Evolutionary conservation across 2,888 invertebrate species (phyloP).

Genomic region (Anarsia innoxiella): DNA sequence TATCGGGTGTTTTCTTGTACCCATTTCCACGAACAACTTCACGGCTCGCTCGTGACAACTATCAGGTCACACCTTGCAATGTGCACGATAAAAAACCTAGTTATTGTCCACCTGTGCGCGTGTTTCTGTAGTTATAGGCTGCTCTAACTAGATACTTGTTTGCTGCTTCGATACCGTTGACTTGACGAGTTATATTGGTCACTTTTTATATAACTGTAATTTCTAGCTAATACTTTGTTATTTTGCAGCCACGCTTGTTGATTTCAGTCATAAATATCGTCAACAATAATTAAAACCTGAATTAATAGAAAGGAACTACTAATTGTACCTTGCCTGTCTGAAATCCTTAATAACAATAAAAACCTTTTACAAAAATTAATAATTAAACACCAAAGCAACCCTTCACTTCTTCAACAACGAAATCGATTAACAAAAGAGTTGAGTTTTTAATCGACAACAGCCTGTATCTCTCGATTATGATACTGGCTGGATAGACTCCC

Average conservation of each 20-base stretch:
- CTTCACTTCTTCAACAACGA: too few relatives aligned
- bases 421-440: not conserved
- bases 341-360: too few relatives aligned
- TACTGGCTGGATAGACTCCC: slow-evolving; percentile 28
- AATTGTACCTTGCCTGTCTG: too few relatives aligned
- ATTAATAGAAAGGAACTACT: slow-evolving; percentile 1
- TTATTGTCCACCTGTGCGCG: slow-evolving; percentile 48
- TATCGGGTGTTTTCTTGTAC: slow-evolving; percentile 32
- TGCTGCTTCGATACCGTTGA: too few relatives aligned
- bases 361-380: too few relatives aligned
- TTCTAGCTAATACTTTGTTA: too few relatives aligned
- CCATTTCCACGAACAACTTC: slow-evolving; percentile 32
- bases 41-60: slow-evolving; percentile 41
- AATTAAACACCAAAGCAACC: too few relatives aligned
- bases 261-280: not conserved
- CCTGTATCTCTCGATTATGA: slow-evolving; percentile 12
- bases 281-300: slow-evolving; percentile 1
- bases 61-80: slow-evolving; percentile 39
- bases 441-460: too few relatives aligned
- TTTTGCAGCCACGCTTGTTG: too few relatives aligned
- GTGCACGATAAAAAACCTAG: slow-evolving; percentile 30
- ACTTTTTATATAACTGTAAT: too few relatives aligned
- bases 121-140: slow-evolving; percentile 34
- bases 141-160: slow-evolving; percentile 27
- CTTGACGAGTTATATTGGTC: too few relatives aligned